Evolutionary conservation across 2,888 invertebrate genomes (phyloP).

Genomic region (Pterobdella sp.): DNA sequence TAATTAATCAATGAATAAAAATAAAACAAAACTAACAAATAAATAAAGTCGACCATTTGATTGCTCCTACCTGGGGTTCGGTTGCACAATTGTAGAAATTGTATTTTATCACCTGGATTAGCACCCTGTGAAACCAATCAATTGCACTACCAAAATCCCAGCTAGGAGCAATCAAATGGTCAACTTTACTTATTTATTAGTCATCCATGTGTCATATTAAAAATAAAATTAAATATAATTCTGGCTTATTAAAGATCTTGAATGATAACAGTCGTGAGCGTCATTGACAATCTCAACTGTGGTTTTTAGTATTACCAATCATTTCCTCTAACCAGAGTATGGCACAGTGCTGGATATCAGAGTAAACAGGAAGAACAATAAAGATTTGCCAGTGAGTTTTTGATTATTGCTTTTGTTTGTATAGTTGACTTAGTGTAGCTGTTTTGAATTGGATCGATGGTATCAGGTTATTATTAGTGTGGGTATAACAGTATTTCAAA

Average conservation of each 20-base stretch:
- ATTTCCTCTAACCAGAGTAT: conserved; percentile 53
- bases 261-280: too few species aligned
- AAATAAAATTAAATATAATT: background rate
- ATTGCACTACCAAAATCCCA: too few species aligned
- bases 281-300: too few species aligned
- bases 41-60: too few species aligned
- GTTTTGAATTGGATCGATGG: background rate
- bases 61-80: too few species aligned
- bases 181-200: background rate
- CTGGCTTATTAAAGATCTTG: background rate
- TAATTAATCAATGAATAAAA: too few species aligned
- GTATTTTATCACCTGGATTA: too few species aligned
- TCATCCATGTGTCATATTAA: background rate
- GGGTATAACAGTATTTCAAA: background rate
- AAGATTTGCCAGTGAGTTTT: conserved; percentile 35
- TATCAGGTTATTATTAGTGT: background rate
- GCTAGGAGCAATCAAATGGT: too few species aligned
- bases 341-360: conserved; percentile 80
- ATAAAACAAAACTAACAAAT: too few species aligned
- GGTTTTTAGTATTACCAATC: background rate
- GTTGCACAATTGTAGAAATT: too few species aligned
- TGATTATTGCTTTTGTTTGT: background rate
- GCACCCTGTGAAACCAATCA: too few species aligned
- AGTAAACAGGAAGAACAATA: conserved; percentile 66
- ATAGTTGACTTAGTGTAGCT: background rate